Percentiles rank a stretch among this genome's conserved stretches.
These are phyloP conservation scores for Cyanistes caeruleus DNA, from an alignment of 2,113 vertebrate species.

Conservation along the genomic window DNA sequence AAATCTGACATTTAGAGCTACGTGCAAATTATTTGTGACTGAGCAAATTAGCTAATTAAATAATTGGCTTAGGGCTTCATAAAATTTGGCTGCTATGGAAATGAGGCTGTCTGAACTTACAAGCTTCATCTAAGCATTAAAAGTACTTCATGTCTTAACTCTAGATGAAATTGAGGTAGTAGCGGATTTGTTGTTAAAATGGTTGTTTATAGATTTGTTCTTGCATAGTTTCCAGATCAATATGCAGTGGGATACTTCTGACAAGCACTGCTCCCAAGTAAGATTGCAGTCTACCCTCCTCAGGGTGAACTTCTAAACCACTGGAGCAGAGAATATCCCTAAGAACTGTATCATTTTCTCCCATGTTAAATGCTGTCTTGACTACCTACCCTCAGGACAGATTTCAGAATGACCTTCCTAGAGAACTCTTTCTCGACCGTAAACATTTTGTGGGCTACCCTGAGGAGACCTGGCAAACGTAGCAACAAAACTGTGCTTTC, in stretches of 20 bases:
- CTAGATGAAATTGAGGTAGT: not conserved
- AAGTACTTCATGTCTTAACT: slow-evolving; percentile 12
- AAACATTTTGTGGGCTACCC: not conserved
- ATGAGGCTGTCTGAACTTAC: slow-evolving; percentile 36
- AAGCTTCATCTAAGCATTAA: slow-evolving; percentile 18
- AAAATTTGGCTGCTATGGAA: slow-evolving; percentile 63
- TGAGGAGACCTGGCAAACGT: not conserved
- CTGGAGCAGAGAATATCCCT: not conserved
- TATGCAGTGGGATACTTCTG: not conserved
- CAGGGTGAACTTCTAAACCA: not conserved
- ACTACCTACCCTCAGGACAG: not conserved
- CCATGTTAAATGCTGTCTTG: not conserved
- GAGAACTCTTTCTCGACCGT: not conserved
- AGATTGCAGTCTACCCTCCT: not conserved
- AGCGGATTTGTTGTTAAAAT: slow-evolving; percentile 12
- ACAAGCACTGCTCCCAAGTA: not conserved
- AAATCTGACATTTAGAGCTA: slow-evolving; percentile 58
- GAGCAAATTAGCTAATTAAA: slow-evolving; percentile 67
- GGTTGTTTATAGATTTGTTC: not conserved
- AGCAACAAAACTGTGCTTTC: not conserved
- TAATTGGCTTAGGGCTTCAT: slow-evolving; percentile 66
- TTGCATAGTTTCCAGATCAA: not conserved
- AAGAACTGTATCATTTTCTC: not conserved
- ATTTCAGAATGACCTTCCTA: not conserved
- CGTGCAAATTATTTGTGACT: slow-evolving; percentile 63